phyloP scores from a whole-genome alignment of 2,888 invertebrate species.

The Ectemnius cavifrons region DNA sequence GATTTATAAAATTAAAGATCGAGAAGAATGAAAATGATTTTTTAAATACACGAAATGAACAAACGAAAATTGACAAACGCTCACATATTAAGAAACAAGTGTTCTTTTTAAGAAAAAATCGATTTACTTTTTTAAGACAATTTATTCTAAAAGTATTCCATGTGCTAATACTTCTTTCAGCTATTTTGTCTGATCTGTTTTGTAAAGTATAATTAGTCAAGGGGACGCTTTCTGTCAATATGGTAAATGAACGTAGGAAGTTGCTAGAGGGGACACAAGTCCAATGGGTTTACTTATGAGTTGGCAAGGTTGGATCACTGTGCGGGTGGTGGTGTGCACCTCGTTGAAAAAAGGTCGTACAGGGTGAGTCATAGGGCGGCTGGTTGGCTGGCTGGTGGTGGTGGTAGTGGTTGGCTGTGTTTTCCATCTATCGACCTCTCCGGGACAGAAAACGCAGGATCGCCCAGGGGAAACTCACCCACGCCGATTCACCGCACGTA shows the following conservation, averaged over 20 bases:
- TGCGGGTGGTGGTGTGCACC: slow-evolving; percentile 44
- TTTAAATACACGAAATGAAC: neutral
- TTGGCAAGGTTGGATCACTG: slow-evolving; percentile 33
- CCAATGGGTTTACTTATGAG: neutral
- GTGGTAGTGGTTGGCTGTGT: slow-evolving; percentile 45
- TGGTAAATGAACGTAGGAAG: neutral
- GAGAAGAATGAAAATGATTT: neutral
- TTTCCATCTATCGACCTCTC: slow-evolving; percentile 66
- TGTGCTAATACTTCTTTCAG: too few species aligned
- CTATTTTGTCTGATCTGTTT: too few species aligned
- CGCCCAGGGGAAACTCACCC: slow-evolving; percentile 42
- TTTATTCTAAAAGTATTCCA: too few species aligned
- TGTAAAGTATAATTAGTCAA: too few species aligned
- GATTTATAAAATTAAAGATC: too few species aligned
- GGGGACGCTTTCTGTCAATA: neutral
- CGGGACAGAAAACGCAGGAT: slow-evolving; percentile 58
- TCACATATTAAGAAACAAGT: too few species aligned
- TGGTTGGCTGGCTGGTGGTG: neutral
- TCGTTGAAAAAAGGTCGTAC: slow-evolving; percentile 47
- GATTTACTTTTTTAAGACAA: too few species aligned
- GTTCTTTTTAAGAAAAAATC: too few species aligned
- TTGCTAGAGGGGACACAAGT: neutral
- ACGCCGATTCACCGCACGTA: slow-evolving; percentile 25
- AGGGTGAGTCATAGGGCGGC: slow-evolving; percentile 52
- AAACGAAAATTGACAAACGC: too few species aligned